These are phyloP conservation scores for Cephus cinctus DNA, from an alignment of 1,140 invertebrate species.

Conservation along the genomic window DNA sequence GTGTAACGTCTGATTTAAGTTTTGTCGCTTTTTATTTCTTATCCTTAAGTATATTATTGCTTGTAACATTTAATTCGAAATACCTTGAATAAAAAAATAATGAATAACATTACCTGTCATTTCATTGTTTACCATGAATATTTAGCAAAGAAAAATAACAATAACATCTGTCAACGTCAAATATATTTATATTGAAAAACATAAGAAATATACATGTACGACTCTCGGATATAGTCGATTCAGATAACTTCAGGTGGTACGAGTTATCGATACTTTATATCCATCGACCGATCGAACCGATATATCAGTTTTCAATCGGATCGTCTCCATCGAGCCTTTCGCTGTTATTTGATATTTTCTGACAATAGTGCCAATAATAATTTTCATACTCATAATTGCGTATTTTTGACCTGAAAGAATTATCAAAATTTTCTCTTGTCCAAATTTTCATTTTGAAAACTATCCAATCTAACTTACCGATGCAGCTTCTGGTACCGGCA, in stretches of 20 bases:
- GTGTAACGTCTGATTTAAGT: slow-evolving; percentile 39
- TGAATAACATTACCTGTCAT: slow-evolving; percentile 33
- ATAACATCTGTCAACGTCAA: too few relatives aligned
- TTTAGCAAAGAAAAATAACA: too few relatives aligned
- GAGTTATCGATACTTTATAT: slow-evolving; percentile 18
- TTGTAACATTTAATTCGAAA: slow-evolving; percentile 39
- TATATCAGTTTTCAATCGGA: slow-evolving; percentile 24
- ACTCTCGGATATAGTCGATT: too few relatives aligned
- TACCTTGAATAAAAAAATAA: slow-evolving; percentile 43
- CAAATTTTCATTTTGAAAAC: background rate
- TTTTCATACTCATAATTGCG: slow-evolving; percentile 54
- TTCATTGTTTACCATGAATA: slow-evolving; percentile 12
- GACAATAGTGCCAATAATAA: slow-evolving; percentile 41
- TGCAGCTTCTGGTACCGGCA: slow-evolving; percentile 60
- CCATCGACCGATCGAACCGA: slow-evolving; percentile 22
- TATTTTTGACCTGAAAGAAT: slow-evolving; percentile 50
- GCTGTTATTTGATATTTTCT: slow-evolving; percentile 21
- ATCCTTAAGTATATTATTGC: slow-evolving; percentile 39
- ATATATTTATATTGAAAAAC: too few relatives aligned
- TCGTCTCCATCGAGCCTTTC: slow-evolving; percentile 5
- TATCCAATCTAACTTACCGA: slow-evolving; percentile 43
- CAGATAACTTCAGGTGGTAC: too few relatives aligned
- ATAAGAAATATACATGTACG: too few relatives aligned
- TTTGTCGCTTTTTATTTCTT: slow-evolving; percentile 40
- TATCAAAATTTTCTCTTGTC: background rate